These are phyloP conservation scores for Percina caprodes DNA, from an alignment of 2,113 vertebrate genomes.

Conservation along the genomic window DNA sequence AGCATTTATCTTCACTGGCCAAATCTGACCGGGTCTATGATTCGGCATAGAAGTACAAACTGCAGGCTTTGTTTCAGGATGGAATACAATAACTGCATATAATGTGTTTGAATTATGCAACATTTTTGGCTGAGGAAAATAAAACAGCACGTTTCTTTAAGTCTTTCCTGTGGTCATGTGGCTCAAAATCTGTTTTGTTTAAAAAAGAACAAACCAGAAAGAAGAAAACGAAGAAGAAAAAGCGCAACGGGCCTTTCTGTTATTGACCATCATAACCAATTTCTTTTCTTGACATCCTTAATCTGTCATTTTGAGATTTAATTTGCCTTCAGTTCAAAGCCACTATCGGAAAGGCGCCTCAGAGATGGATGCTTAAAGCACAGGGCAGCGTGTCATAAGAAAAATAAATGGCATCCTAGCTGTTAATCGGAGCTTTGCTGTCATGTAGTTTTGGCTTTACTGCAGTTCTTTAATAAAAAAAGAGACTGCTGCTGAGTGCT, in stretches of 20 bases:
- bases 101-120: background rate
- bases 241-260: background rate
- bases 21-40: slow-evolving; percentile 14
- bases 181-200: background rate
- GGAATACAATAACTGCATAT: background rate
- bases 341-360: slow-evolving; percentile 13
- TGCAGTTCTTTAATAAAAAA: background rate
- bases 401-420: slow-evolving; percentile 27
- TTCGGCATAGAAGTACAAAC: background rate
- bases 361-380: slow-evolving; percentile 36
- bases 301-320: slow-evolving; percentile 43
- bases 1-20: slow-evolving; percentile 47
- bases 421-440: slow-evolving; percentile 11
- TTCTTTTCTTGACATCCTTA: slow-evolving; percentile 7
- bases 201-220: background rate
- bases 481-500: background rate
- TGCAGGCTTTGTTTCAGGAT: background rate
- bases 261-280: slow-evolving; percentile 18
- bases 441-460: slow-evolving; percentile 19
- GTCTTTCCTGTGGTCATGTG: background rate
- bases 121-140: background rate
- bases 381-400: slow-evolving; percentile 1
- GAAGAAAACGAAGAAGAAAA: slow-evolving; percentile 2
- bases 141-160: background rate
- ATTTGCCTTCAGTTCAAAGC: slow-evolving; percentile 36